Conservation (phyloP, 2,797 vertebrate species). For the Gymnoscopelus braueri region DNA sequence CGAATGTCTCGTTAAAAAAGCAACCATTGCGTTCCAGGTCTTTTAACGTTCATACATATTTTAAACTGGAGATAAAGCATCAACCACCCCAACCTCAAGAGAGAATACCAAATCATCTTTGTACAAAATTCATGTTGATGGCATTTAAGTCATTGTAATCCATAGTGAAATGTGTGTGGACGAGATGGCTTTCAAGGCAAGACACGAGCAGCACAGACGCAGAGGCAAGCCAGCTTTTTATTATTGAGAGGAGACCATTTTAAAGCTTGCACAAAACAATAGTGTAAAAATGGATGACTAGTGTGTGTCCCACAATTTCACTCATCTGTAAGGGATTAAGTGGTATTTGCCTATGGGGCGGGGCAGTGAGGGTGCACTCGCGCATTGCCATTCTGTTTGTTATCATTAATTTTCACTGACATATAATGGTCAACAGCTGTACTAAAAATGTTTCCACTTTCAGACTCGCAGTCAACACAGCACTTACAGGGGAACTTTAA, state of each 20-base stretch:
- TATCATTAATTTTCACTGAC: too few species aligned
- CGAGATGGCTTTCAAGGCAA: slow-evolving; percentile 24
- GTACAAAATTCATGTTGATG: slow-evolving; percentile 59
- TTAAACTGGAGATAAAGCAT: slow-evolving; percentile 33
- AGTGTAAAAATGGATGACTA: slow-evolving; percentile 6
- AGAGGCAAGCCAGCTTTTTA: slow-evolving; percentile 44
- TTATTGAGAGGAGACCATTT: slow-evolving; percentile 25
- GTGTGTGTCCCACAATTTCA: slow-evolving; percentile 13
- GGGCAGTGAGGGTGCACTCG: slow-evolving; percentile 5
- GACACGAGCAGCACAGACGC: slow-evolving; percentile 17
- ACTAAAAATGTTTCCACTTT: too few species aligned
- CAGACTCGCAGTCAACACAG: too few species aligned
- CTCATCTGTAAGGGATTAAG: slow-evolving; percentile 14
- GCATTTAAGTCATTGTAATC: slow-evolving; percentile 16
- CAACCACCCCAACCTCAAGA: slow-evolving; percentile 9
- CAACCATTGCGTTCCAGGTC: neutral
- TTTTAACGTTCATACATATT: slow-evolving; percentile 51
- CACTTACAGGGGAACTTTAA: too few species aligned
- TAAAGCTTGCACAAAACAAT: slow-evolving; percentile 44
- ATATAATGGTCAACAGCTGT: too few species aligned
- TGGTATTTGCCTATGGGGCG: slow-evolving; percentile 1
- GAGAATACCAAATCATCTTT: slow-evolving; percentile 24
- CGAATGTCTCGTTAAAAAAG: neutral
- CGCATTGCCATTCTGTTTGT: too few species aligned
- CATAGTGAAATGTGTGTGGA: slow-evolving; percentile 12